Percentiles rank a stretch among this genome's conserved stretches.
Conservation (phyloP, 2,113 vertebrate genomes). For the Fulica atra region DNA sequence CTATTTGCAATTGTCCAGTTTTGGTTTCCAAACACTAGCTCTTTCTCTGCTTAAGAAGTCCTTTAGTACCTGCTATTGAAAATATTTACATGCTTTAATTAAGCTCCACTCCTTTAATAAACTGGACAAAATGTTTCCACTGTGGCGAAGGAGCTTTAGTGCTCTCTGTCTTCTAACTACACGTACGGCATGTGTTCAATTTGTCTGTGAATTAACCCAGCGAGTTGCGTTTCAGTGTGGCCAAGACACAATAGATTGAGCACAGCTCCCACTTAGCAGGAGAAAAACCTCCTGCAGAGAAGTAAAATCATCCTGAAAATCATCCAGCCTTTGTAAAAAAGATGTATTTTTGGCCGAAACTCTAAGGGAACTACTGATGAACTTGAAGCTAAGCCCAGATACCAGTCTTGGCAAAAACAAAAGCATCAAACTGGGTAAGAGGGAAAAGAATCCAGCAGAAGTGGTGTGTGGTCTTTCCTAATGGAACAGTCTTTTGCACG, state of each 20-base stretch:
- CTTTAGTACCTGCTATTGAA: background rate
- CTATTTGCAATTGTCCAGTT: background rate
- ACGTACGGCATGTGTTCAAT: slow-evolving; percentile 3
- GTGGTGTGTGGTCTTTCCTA: slow-evolving; percentile 13
- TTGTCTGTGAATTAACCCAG: slow-evolving; percentile 31
- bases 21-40: background rate
- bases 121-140: background rate
- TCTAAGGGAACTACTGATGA: slow-evolving; percentile 59
- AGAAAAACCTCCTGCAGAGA: slow-evolving; percentile 35
- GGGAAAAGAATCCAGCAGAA: background rate
- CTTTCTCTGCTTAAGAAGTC: background rate
- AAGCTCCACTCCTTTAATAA: background rate
- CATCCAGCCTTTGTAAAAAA: slow-evolving; percentile 66
- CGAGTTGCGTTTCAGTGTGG: background rate
- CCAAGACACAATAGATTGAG: slow-evolving; percentile 24
- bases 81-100: background rate
- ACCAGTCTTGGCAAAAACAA: slow-evolving; percentile 56
- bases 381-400: slow-evolving; percentile 65
- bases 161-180: slow-evolving; percentile 20
- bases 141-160: background rate
- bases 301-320: slow-evolving; percentile 56
- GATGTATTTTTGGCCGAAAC: slow-evolving; percentile 50
- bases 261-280: slow-evolving; percentile 37
- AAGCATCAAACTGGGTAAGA: slow-evolving; percentile 45
- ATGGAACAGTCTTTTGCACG: slow-evolving; percentile 21